Evolutionary conservation across 2,888 invertebrate species (phyloP), one percentile per base, ranked within the genome.

Genomic region (Brachyptera putata): DNA sequence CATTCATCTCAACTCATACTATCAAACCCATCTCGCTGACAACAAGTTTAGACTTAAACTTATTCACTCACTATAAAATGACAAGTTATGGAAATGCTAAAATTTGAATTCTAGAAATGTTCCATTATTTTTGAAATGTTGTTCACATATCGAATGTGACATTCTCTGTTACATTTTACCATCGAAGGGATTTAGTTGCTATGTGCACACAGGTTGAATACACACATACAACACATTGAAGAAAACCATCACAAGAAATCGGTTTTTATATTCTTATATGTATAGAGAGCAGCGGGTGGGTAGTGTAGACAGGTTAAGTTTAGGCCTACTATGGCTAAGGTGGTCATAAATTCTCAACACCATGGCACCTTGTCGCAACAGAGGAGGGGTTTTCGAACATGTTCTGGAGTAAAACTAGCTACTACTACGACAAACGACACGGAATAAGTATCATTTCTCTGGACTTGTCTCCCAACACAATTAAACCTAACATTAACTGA

Each of bases 321-420:
- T 56, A 56, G 56, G n/a, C n/a, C n/a, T n/a, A n/a, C 56, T 60
- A 60, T 46, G 37, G 36, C 46, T 55, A 43, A 18, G 58, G 36
- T 24, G 46, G 61, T 36, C 49, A 34, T 61, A 61, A 61, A 61
- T 61, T 46, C 26, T 61, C 53, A 53, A 39, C 61, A 46, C 53
- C 61, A 53, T 43, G 61, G 57, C 61, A 61, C 53, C 53, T 61
- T 61, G 61, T 61, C 61, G 41, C 61, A 61, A 61, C 61, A 61
- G 22, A 49, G 61, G 58, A 61, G 49, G 49, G 49, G 49, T 50
- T 26, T 25, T 41, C 16, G 41, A 41, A 41, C 41, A 41, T 41
- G 41, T 11, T 41, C 41, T n/a, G 21, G 41, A 41, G 41, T 41
- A 41, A 9, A 41, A 41, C 25, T n/a, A 13, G 49, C 49, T 50